These are phyloP conservation scores for Bacillus rossius DNA, from an alignment of 1,140 invertebrate species.

Conservation along the genomic window DNA sequence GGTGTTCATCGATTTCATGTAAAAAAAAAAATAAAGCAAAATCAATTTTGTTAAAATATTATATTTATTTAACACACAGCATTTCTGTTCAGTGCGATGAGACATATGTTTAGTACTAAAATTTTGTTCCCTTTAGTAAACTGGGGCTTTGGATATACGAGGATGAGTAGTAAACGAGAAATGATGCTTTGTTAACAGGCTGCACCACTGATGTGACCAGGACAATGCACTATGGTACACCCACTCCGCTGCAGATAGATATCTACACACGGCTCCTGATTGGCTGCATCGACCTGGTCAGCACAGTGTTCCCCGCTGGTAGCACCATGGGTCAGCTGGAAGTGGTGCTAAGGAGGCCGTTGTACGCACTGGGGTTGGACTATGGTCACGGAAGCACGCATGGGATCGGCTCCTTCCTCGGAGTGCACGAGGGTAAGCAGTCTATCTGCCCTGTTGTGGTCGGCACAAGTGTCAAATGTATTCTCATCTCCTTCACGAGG, in stretches of 20 bases:
- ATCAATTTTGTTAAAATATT: no score
- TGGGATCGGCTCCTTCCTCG: conserved; percentile 56
- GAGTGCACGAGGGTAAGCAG: conserved; percentile 57
- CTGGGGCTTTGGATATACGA: no score
- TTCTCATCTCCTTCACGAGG: no score
- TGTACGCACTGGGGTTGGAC: conserved; percentile 51
- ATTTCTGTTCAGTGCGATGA: no score
- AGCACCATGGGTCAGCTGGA: conserved; percentile 39
- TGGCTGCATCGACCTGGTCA: conserved; percentile 50
- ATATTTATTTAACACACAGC: no score
- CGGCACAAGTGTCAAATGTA: no score
- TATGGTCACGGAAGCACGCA: conserved; percentile 58
- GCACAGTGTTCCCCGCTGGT: conserved; percentile 40
- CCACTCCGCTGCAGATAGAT: conserved; percentile 49
- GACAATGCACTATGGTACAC: conserved; percentile 54
- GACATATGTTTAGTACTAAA: no score
- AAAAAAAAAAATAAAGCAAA: no score
- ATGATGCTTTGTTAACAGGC: conserved; percentile 32
- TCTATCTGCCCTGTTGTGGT: no score
- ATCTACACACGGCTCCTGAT: conserved; percentile 60
- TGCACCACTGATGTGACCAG: conserved; percentile 65
- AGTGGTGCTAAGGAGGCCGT: conserved; percentile 42
- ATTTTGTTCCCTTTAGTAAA: no score
- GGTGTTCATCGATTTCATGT: no score
- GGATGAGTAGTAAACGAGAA: no score